A percentile compares a stretch with the other conserved stretches of the same genome.
phyloP scores from a whole-genome alignment of 2,113 vertebrate species.

The Eclectus roratus region DNA sequence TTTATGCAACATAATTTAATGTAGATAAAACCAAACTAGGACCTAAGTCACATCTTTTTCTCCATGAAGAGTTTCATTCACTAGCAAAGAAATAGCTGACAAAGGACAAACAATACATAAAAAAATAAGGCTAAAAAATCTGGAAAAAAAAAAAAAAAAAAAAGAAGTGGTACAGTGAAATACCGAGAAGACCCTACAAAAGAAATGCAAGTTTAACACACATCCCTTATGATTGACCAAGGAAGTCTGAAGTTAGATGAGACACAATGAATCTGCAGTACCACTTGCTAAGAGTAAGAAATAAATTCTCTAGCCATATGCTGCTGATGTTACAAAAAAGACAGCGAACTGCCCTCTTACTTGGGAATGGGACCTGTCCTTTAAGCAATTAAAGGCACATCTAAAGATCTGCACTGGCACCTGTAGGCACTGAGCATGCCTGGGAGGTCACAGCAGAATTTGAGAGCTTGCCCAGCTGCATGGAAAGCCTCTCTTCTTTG shows the following conservation, averaged over 20 bases:
- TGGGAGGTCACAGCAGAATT: not conserved
- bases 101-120: not conserved
- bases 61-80: not conserved
- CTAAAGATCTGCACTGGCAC: not conserved
- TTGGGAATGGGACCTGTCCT: not conserved
- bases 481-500: not conserved
- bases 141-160: not conserved
- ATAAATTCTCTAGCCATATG: not conserved
- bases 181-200: not conserved
- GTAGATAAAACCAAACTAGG: not conserved
- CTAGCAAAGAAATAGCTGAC: not conserved
- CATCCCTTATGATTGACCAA: not conserved
- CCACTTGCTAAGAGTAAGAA: not conserved
- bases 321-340: not conserved
- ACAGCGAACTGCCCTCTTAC: not conserved
- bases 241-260: not conserved
- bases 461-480: not conserved
- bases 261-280: not conserved
- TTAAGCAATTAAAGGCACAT: not conserved
- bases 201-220: not conserved
- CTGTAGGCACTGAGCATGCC: not conserved
- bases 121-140: not conserved
- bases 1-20: not conserved
- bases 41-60: not conserved
- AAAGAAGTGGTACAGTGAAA: not conserved